These are phyloP conservation scores for Chlorospingus semifuscus DNA, from an alignment of 2,797 vertebrate species.

Conservation along the genomic window DNA sequence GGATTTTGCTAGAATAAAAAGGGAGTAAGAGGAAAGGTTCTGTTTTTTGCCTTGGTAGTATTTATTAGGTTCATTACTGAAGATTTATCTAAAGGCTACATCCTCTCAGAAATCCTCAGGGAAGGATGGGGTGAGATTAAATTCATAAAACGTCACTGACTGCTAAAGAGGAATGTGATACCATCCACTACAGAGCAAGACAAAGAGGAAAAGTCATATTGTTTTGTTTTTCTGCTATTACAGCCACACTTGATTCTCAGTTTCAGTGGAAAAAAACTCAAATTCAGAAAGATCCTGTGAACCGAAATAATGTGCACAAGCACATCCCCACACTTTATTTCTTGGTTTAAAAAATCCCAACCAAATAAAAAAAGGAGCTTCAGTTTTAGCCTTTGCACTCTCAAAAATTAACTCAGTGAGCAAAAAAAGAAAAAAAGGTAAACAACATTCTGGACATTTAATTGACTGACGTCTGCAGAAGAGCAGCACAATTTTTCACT, in stretches of 20 bases:
- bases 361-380: rapidly evolving
- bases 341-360: not conserved
- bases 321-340: not conserved
- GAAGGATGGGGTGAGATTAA: not conserved
- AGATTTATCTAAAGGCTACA: not conserved
- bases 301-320: not conserved
- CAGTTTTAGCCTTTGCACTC: not conserved
- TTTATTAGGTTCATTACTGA: not conserved
- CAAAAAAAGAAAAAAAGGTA: not conserved
- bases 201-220: not conserved
- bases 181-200: not conserved
- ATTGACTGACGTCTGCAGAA: not conserved
- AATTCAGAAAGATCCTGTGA: not conserved
- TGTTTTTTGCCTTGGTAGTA: not conserved
- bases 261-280: not conserved
- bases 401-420: not conserved
- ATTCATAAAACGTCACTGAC: not conserved
- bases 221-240: not conserved
- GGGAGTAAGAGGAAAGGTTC: not conserved
- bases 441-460: not conserved
- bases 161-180: not conserved
- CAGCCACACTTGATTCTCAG: not conserved
- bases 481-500: not conserved
- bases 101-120: not conserved
- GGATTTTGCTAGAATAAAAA: not conserved